phyloP scores from a whole-genome alignment of 2,888 invertebrate genomes.

The Phrixothrix hirtus region DNA sequence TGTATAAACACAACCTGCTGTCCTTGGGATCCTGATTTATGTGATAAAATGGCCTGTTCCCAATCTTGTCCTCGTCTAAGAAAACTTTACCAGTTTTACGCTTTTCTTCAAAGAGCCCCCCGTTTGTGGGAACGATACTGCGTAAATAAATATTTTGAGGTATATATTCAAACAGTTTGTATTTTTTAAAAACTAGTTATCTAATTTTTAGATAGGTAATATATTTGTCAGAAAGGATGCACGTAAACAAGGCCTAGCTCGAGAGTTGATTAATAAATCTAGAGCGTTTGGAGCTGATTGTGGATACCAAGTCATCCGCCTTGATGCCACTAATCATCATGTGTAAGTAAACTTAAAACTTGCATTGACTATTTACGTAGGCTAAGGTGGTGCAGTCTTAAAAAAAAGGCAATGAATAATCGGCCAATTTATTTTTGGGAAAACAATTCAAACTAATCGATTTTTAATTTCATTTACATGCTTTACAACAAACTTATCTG shows the following conservation, averaged over 20 bases:
- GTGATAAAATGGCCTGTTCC: constrained; percentile 60
- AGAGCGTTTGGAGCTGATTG: constrained; percentile 56
- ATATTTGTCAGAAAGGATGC: constrained; percentile 59
- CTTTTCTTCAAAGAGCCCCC: constrained; percentile 58
- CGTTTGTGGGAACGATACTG: constrained; percentile 56
- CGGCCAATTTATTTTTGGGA: too few species aligned
- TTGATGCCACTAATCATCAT: constrained; percentile 58
- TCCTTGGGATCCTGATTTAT: constrained; percentile 60
- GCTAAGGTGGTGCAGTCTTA: too few species aligned
- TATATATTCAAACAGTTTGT: too few species aligned
- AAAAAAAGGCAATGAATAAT: too few species aligned
- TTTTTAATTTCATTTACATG: too few species aligned
- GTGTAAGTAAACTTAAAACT: too few species aligned
- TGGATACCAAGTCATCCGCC: constrained; percentile 57
- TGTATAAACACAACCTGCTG: constrained; percentile 57
- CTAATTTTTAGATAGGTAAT: constrained; percentile 58
- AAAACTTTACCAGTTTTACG: constrained; percentile 58
- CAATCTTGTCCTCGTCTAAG: constrained; percentile 54
- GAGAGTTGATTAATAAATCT: constrained; percentile 51
- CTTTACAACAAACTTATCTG: too few species aligned
- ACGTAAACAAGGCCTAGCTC: constrained; percentile 58
- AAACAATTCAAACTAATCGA: too few species aligned
- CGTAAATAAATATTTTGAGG: constrained; percentile 59
- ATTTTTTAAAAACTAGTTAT: constrained; percentile 45
- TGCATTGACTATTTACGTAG: too few species aligned